Evolutionary conservation across 1,140 invertebrate genomes (phyloP), one percentile per base, ranked within the genome.

Genomic region (Stegodyphus mimosarum): DNA sequence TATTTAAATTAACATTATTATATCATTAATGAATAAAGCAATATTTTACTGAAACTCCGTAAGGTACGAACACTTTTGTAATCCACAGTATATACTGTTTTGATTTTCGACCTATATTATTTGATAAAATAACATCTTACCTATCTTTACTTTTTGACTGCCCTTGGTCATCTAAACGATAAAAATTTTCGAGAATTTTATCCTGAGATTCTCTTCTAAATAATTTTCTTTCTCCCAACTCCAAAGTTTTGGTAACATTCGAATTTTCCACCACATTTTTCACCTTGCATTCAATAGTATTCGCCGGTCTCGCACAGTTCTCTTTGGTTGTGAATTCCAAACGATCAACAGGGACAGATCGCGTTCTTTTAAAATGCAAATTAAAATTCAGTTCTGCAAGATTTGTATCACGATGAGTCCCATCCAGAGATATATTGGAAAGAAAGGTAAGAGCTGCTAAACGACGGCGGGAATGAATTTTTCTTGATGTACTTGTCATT

Each of bases 351-450:
- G 33, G 33, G 33, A 33, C 33, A 33, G 33, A 33, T 33, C 33
- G 33, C 17, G 87, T 69, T 66, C 86, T 69, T 15, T 33, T 78
- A 53, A 17, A 70, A 52, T 88, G 87, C 11, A 87, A 60, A 70
- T 87, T 79, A 53, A 80, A 80, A 51, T 69, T 83, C 55, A 92
- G 90, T 64, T 93, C 90, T 60, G 93, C 92, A 88, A 95, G 91
- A 90, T 94, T 94, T 76, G 95, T 96, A 90, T 97, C 96, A 88
- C 93, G 93, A 91, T 96, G 95, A 88, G 94, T 95, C 75, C 96
- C 96, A 93, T 98, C 96, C 78, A 98, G 92, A 80, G 96, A 97
- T 89, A 98, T 98, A 92, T 98, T 98, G 51, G 96, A 95, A 87
- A 98, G 92, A 92, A 98, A 98, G 88, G 95, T 95, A 86, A 96